Percentiles rank a stretch among this genome's conserved stretches.
phyloP scores from a whole-genome alignment of 1,140 invertebrate species.

The Tetramorium simillimum region DNA sequence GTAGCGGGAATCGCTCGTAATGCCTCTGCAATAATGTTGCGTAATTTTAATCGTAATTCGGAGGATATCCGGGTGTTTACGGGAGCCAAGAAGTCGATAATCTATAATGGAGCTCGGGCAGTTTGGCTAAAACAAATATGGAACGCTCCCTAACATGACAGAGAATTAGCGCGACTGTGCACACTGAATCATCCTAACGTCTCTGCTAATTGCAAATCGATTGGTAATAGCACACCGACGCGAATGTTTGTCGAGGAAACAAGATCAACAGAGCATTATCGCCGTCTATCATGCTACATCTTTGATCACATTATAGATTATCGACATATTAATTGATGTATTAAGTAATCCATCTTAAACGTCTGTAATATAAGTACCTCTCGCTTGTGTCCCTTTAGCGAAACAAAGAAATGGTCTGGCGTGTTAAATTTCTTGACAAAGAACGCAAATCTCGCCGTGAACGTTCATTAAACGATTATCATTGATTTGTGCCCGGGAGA shows the following conservation, averaged over 20 bases:
- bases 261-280: conserved; percentile 50
- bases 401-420: not conserved
- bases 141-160: conserved; percentile 22
- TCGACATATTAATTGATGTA: conserved; percentile 15
- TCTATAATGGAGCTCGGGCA: conserved; percentile 13
- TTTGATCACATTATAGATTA: conserved; percentile 50
- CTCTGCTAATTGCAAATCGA: conserved; percentile 57
- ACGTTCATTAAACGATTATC: not conserved
- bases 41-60: conserved; percentile 28
- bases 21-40: conserved; percentile 17
- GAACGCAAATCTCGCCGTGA: not conserved
- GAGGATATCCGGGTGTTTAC: not conserved
- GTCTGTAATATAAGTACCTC: not conserved
- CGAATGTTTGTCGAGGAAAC: conserved; percentile 48
- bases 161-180: conserved; percentile 55
- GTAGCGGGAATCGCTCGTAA: not conserved
- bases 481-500: not conserved
- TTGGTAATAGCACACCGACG: conserved; percentile 41
- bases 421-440: not conserved
- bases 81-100: not conserved
- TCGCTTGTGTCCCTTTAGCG: not conserved
- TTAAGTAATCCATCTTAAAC: not conserved
- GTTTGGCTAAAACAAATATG: conserved; percentile 49
- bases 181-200: conserved; percentile 56
- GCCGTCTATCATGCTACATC: conserved; percentile 26